Conservation (phyloP, 2,888 invertebrate species). For the Dione vanillae region DNA sequence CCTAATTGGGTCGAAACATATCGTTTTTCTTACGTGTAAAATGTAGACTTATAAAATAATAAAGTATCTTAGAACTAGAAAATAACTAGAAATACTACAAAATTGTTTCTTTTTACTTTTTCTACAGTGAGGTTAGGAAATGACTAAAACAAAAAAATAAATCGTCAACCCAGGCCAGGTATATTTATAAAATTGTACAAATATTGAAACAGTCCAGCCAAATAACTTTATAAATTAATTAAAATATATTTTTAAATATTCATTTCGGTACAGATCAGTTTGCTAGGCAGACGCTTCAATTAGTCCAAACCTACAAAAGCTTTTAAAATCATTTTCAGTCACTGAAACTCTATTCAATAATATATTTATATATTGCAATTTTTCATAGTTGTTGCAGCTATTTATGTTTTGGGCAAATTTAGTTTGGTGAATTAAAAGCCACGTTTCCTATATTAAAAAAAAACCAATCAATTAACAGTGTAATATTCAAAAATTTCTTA, state of each 20-base stretch:
- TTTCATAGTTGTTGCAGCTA: background rate
- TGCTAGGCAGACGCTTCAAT: conserved; percentile 7
- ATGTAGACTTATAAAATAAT: background rate
- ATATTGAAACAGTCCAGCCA: background rate
- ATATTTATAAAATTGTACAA: conserved; percentile 10
- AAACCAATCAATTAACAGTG: no score
- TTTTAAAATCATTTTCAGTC: background rate
- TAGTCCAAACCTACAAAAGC: conserved; percentile 5
- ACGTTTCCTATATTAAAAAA: no score
- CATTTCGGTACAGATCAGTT: background rate
- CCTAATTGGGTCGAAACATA: no score
- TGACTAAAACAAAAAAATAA: background rate
- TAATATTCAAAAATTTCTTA: no score
- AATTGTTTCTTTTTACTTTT: no score
- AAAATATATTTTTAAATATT: conserved; percentile 17
- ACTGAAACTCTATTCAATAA: background rate
- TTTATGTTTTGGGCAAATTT: no score
- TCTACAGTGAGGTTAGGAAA: background rate
- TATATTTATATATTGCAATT: background rate
- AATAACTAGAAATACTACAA: no score
- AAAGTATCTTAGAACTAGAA: no score
- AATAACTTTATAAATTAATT: conserved; percentile 4
- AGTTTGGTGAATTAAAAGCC: no score
- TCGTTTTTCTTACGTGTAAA: no score
- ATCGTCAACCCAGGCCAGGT: background rate